A percentile compares a stretch with the other conserved stretches of the same genome.
Conservation (phyloP, 2,888 invertebrate genomes). For the Cyclophora albipunctata region DNA sequence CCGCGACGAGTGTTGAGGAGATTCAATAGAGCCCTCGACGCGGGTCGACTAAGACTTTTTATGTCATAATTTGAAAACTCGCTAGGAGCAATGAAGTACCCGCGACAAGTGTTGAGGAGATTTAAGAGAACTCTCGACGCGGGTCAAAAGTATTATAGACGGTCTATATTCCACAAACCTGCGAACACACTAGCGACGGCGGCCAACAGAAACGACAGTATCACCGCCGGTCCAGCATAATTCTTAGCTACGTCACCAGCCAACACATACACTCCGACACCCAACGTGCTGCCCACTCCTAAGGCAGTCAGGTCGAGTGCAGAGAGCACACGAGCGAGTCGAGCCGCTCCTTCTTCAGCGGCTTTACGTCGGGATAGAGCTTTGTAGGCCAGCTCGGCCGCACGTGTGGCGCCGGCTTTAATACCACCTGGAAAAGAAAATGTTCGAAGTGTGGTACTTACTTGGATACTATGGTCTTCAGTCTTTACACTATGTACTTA, state of each 20-base stretch:
- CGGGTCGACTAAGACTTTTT: no score
- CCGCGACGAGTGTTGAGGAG: no score
- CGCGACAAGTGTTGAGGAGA: no score
- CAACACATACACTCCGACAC: constrained; percentile 95
- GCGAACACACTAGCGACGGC: constrained; percentile 95
- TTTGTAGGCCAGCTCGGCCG: constrained; percentile 46
- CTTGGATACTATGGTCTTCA: no score
- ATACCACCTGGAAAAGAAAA: constrained; percentile 43
- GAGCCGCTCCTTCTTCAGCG: constrained; percentile 61
- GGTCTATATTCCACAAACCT: constrained; percentile 66
- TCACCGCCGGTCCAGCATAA: constrained; percentile 93
- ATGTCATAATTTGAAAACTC: no score
- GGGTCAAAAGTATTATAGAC: no score
- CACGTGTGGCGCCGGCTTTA: constrained; percentile 51
- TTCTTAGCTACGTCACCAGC: constrained; percentile 91
- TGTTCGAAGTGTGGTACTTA: no score
- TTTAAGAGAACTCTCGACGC: no score
- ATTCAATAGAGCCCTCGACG: no score
- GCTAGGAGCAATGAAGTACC: no score
- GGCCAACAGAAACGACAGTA: constrained; percentile 92
- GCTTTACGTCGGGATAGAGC: constrained; percentile 63
- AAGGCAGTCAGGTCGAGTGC: constrained; percentile 90
- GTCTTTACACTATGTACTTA: no score
- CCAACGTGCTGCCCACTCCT: constrained; percentile 91
- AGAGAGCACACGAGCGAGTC: constrained; percentile 82